Percentiles rank a stretch among this genome's conserved stretches.
phyloP scores from a whole-genome alignment of 2,888 invertebrate species.

The Drosophila maculinotata region DNA sequence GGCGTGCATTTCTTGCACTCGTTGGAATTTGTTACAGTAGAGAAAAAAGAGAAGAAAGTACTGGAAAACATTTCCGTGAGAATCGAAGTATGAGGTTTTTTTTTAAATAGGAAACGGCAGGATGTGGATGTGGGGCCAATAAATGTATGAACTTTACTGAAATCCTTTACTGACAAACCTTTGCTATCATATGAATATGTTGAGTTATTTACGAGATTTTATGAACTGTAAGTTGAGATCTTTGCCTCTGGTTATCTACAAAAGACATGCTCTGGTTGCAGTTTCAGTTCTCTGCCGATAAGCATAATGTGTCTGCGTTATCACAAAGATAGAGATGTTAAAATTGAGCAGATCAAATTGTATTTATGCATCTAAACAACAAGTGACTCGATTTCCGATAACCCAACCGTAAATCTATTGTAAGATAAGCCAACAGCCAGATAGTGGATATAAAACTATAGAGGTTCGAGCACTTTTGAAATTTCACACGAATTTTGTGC shows the following conservation, averaged over 20 bases:
- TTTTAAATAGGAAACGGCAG: conserved; percentile 31
- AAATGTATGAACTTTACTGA: conserved; percentile 15
- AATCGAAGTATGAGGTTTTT: conserved; percentile 32
- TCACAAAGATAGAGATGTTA: conserved; percentile 19
- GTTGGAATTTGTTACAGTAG: conserved; percentile 69
- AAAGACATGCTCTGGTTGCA: conserved; percentile 29
- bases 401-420: conserved; percentile 4
- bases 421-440: conserved; percentile 32
- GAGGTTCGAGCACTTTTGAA: neutral
- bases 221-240: conserved; percentile 60
- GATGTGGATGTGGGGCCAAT: conserved; percentile 38
- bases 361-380: conserved; percentile 48
- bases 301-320: conserved; percentile 26
- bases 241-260: conserved; percentile 45
- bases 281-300: conserved; percentile 35
- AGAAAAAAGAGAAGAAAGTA: conserved; percentile 27
- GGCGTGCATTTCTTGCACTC: conserved; percentile 59
- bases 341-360: conserved; percentile 44
- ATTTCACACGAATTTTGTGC: conserved; percentile 34
- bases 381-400: conserved; percentile 45
- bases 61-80: conserved; percentile 62
- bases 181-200: conserved; percentile 34
- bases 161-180: conserved; percentile 49
- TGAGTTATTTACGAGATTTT: conserved; percentile 68
- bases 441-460: neutral